Base-by-base conservation (phyloP, 2,888 invertebrate species). In the Drosophila suboccidentalis region DNA sequence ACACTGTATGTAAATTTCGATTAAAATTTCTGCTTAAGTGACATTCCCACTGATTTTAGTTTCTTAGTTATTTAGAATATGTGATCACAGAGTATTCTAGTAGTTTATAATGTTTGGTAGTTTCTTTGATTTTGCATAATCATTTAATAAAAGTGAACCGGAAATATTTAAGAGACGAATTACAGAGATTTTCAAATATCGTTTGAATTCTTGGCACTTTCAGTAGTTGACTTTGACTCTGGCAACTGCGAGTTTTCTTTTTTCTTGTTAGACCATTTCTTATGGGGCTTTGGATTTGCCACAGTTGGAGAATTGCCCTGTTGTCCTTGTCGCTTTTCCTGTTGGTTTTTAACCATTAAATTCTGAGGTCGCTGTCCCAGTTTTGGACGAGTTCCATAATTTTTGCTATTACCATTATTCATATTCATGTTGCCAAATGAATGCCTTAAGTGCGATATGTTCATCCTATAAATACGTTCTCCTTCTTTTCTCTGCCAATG, bases 401-500 rank as follows among this genome's bases (percentile, higher is more conserved):
- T 34, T 13, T 19, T 29, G 0, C 0, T 1, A 11, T 17, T 50
- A 2, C 10, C 39, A 55, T 75, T 61, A 55, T 75, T 61, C 1
- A 73, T 13, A 19, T 61, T 36, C 44, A 58, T 44, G 8, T 50
- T 19, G 9, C 11, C 19, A 22, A 73, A 26, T 10, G 8, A 3
- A 15, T 47, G 26, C 1, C n/a, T 36, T 10, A 73, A 5, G 6
- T 51, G 36, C 4, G 5, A 11, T 9, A 22, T 11, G 11, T 5
- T 9, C 26, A 19, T 13, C 26, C 11, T 4, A n/a, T 3, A 1
- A 0, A 10, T 11, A 17, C 22, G 62, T 6, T 17, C 13, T 0
- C 1, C 10, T 50, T 55, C 43, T 1, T 6, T 22, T 4, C 38
- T 54, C 5, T n/a, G 3, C 73, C 70, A 80, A 38, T 80, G 77